These are phyloP conservation scores for Gopherus evgoodei DNA, from an alignment of 2,113 vertebrate species.

Conservation along the genomic window DNA sequence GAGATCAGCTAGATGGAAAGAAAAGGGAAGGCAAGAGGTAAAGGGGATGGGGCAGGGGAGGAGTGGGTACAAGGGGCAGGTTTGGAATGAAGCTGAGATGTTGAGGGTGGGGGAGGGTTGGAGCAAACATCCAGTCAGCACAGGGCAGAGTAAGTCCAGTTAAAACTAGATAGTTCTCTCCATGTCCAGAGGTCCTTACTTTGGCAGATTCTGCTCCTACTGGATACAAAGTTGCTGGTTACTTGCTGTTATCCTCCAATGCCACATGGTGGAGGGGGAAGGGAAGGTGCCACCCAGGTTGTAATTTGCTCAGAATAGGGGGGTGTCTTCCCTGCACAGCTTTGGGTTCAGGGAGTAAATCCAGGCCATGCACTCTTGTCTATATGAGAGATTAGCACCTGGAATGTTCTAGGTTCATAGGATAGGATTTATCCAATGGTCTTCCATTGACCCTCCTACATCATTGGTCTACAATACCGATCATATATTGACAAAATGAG, in stretches of 20 bases:
- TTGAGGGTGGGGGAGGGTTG: neutral
- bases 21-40: neutral
- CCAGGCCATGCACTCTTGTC: neutral
- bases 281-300: neutral
- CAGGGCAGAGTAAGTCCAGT: neutral
- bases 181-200: neutral
- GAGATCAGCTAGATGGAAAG: neutral
- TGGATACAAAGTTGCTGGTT: neutral
- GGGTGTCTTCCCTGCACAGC: neutral
- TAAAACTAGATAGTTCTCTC: neutral
- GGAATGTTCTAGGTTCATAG: neutral
- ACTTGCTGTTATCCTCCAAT: neutral
- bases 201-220: neutral
- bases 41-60: neutral
- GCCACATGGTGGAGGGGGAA: neutral
- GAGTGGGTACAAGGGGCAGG: neutral
- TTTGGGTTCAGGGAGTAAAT: neutral
- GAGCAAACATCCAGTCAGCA: neutral
- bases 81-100: neutral
- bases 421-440: neutral
- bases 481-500: neutral
- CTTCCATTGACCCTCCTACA: neutral
- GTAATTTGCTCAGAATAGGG: neutral
- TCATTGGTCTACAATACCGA: neutral
- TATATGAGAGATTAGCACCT: neutral